Conservation (phyloP, 1,140 invertebrate species). For the Hyles euphorbiae region DNA sequence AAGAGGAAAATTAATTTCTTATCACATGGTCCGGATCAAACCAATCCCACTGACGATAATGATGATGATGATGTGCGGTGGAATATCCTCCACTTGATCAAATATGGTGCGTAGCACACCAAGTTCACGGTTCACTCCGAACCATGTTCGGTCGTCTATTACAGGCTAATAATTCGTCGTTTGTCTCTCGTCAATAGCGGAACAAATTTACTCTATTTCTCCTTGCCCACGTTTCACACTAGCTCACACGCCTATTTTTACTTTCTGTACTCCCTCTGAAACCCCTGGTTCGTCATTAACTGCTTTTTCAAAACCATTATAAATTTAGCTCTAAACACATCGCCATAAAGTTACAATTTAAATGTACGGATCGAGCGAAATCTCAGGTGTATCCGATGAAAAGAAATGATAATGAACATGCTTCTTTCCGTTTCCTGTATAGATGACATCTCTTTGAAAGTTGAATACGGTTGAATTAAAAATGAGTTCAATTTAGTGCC, state of each 20-base stretch:
- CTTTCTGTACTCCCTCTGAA: conserved; percentile 10
- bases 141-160: no score
- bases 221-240: conserved; percentile 9
- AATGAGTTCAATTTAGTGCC: conserved; percentile 9
- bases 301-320: neutral
- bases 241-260: conserved; percentile 14
- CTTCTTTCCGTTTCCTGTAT: conserved; percentile 19
- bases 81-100: no score
- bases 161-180: no score
- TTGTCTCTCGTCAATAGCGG: no score
- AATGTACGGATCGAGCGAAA: neutral
- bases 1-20: no score
- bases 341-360: neutral
- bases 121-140: no score
- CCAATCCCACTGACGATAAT: no score
- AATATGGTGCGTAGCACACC: no score
- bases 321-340: conserved; percentile 2
- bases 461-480: conserved; percentile 28
- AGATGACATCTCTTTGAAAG: conserved; percentile 22
- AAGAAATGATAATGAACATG: conserved; percentile 55
- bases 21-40: no score
- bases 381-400: conserved; percentile 47
- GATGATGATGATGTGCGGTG: no score
- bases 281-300: conserved; percentile 17
- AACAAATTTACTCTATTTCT: no score